Percentiles rank a stretch among this genome's conserved stretches.
These are phyloP conservation scores for Xyliphius kryptos DNA, from an alignment of 2,113 vertebrate species.

Conservation along the genomic window DNA sequence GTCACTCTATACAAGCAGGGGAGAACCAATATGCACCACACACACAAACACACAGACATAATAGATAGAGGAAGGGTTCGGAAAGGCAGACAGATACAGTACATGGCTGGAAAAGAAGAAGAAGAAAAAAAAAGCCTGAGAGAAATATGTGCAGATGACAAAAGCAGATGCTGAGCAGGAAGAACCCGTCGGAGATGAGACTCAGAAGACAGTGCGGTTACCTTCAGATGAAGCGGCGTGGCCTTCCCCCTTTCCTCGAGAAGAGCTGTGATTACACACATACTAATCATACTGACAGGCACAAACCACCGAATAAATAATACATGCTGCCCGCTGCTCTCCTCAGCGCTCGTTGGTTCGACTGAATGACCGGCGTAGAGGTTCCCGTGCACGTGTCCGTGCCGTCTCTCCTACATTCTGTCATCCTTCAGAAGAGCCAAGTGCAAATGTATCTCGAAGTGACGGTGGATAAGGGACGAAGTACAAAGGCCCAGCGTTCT, in stretches of 20 bases:
- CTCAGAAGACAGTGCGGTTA: slow-evolving; percentile 62
- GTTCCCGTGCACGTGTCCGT: background rate
- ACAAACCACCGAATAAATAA: slow-evolving; percentile 75
- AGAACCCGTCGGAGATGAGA: slow-evolving; percentile 62
- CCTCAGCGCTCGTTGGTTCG: slow-evolving; percentile 60
- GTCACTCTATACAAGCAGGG: slow-evolving; percentile 76
- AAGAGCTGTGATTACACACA: slow-evolving; percentile 72
- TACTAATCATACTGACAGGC: slow-evolving; percentile 75
- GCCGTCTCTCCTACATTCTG: slow-evolving; percentile 25
- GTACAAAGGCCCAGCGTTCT: too few relatives aligned
- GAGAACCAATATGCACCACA: slow-evolving; percentile 50
- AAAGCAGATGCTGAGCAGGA: slow-evolving; percentile 71
- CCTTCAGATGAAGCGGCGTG: slow-evolving; percentile 66
- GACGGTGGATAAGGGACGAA: too few relatives aligned
- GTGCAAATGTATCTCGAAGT: slow-evolving; percentile 22
- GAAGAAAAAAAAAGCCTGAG: slow-evolving; percentile 41
- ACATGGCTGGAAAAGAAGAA: slow-evolving; percentile 38
- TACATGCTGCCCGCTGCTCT: slow-evolving; percentile 70
- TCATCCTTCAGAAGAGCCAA: slow-evolving; percentile 31
- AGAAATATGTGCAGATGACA: slow-evolving; percentile 70
- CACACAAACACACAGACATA: slow-evolving; percentile 46
- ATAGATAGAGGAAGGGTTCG: too few relatives aligned
- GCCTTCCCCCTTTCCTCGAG: too few relatives aligned
- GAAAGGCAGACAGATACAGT: slow-evolving; percentile 44
- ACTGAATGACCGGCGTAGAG: slow-evolving; percentile 45